Evolutionary conservation across 1,140 invertebrate genomes (phyloP), one percentile per base, ranked within the genome.

Genomic region (Dendroctonus valens): DNA sequence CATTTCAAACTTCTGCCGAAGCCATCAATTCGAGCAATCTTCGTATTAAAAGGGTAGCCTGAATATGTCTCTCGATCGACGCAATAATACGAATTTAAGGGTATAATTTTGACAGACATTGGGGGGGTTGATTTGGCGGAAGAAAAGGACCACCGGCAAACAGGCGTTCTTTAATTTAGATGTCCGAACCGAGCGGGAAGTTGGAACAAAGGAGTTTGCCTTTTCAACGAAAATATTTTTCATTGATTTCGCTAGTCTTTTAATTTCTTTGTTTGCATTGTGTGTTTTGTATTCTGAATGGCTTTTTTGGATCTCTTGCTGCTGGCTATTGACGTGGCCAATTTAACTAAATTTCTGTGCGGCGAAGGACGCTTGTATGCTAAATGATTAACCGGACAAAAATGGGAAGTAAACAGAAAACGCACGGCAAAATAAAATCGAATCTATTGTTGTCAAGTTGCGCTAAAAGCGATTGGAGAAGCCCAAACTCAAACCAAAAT

Each of bases 1-100:
- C 73, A 76, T 76, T 75, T 73, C 69, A 58, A 66, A 72, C 69
- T 68, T 60, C 64, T 64, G 61, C 49, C 63, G 71, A 69, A 59
- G 69, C 73, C 77, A 72, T 77, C 76, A 77, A 78, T 78, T 77
- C 75, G 67, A 75, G 73, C 75, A 78, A 78, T 78, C 75, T 78
- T 78, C 73, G 75, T 77, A 77, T 77, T 77, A 77, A 76, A 76
- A 66, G 64, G 64, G 64, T 59, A 55, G 74, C 69, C 70, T 61
- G 73, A 71, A 71, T 72, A 69, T 69, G 58, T 65, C 26, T 26
- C 63, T 66, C 69, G 67, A 68, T 67, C 65, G 65, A 69, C 62
- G 57, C 72, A 69, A 75, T 70, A 74, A 74, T 75, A 72, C 71
- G 72, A 74, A 73, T 54, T 73, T 66, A 67, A 71, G 69, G 68